Conservation (phyloP, 2,797 vertebrate species). For the Sebastes flavidus region DNA sequence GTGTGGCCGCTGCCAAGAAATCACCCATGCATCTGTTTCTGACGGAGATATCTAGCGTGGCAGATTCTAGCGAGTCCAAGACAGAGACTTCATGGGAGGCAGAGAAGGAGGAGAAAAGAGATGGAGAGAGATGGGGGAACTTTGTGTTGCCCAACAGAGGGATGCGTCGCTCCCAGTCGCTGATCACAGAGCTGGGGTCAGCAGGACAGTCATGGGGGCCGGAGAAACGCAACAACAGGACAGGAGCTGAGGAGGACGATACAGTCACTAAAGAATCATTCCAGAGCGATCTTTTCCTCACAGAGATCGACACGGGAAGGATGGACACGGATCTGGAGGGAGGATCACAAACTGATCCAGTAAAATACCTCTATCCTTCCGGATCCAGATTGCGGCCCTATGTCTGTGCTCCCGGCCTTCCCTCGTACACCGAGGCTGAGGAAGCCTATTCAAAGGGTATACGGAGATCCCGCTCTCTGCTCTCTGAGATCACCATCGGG, state of each 20-base stretch:
- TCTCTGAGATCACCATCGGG: slow-evolving; percentile 72
- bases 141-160: slow-evolving; percentile 75
- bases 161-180: slow-evolving; percentile 82
- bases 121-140: slow-evolving; percentile 68
- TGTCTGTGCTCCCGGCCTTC: slow-evolving; percentile 66
- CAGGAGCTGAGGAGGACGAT: slow-evolving; percentile 40
- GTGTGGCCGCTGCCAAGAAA: slow-evolving; percentile 76
- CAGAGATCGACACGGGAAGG: slow-evolving; percentile 81
- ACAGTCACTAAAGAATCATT: slow-evolving; percentile 66
- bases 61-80: slow-evolving; percentile 73
- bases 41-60: slow-evolving; percentile 82
- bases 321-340: slow-evolving; percentile 61
- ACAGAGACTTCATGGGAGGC: slow-evolving; percentile 69
- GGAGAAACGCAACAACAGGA: slow-evolving; percentile 60
- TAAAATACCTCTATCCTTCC: slow-evolving; percentile 76
- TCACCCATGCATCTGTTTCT: slow-evolving; percentile 87
- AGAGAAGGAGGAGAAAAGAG: slow-evolving; percentile 60
- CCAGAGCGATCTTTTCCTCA: slow-evolving; percentile 84
- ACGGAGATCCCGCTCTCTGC: slow-evolving; percentile 76
- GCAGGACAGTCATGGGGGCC: slow-evolving; percentile 67
- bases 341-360: slow-evolving; percentile 66
- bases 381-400: slow-evolving; percentile 76
- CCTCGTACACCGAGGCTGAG: slow-evolving; percentile 77
- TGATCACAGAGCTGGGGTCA: slow-evolving; percentile 82
- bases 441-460: slow-evolving; percentile 81